Conservation (phyloP, 2,113 vertebrate genomes). For the Tupaia tana region DNA sequence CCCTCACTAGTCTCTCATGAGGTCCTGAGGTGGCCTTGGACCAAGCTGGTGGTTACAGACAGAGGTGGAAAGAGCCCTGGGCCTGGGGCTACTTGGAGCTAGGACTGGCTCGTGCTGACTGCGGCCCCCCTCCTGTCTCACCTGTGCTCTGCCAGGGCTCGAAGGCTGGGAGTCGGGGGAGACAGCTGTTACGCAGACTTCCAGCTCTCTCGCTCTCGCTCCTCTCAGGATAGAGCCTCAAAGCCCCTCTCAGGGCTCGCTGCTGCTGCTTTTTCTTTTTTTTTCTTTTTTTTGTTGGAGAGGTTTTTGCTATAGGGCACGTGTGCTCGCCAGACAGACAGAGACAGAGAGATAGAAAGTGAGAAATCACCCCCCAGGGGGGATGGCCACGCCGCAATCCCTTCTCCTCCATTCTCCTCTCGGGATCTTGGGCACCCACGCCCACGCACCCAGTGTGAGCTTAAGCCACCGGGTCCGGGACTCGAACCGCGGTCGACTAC, state of each 20-base stretch:
- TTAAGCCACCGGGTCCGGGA: no score
- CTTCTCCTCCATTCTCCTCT: no score
- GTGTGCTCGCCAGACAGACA: no score
- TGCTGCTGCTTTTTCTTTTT: no score
- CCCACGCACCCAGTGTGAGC: no score
- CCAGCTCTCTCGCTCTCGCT: background rate
- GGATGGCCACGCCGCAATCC: no score
- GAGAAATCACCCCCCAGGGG: no score
- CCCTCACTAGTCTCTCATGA: slow-evolving; percentile 22
- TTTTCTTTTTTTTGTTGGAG: background rate
- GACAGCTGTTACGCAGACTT: background rate
- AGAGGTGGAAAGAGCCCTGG: slow-evolving; percentile 14
- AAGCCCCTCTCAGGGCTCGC: background rate
- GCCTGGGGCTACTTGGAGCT: background rate
- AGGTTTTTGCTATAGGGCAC: no score
- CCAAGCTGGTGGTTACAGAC: slow-evolving; percentile 1
- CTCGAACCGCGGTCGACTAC: no score
- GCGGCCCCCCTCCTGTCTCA: rapidly evolving
- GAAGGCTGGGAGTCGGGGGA: background rate
- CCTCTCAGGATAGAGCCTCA: background rate
- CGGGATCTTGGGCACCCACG: no score
- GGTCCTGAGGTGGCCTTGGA: slow-evolving; percentile 52
- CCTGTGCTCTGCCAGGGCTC: background rate
- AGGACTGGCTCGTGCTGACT: background rate
- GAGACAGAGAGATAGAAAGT: no score